phyloP scores from a whole-genome alignment of 2,888 invertebrate genomes.

The Philaethria dido region DNA sequence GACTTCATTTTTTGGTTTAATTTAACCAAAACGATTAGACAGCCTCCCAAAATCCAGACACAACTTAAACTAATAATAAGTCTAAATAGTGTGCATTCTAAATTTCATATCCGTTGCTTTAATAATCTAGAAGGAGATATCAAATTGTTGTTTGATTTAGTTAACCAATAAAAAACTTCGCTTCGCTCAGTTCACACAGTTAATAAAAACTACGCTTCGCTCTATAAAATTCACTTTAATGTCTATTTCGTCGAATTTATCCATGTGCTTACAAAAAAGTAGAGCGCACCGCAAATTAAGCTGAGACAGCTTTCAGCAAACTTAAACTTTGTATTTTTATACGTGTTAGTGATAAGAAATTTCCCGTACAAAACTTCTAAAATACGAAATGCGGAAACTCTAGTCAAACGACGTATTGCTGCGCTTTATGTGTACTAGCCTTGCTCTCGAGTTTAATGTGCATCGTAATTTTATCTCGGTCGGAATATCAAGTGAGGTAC shows the following conservation, averaged over 20 bases:
- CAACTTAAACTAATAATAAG: no score
- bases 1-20: no score
- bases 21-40: no score
- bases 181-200: no score
- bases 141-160: no score
- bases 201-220: no score
- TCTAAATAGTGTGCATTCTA: no score
- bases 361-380: conserved; percentile 3
- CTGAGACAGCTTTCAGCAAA: background rate
- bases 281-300: background rate
- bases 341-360: conserved; percentile 14
- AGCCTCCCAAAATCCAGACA: no score
- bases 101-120: no score
- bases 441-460: conserved; percentile 67
- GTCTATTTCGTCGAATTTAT: background rate
- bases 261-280: background rate
- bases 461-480: conserved; percentile 73
- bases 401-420: conserved; percentile 16
- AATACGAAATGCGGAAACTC: conserved; percentile 5
- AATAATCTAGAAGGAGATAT: no score
- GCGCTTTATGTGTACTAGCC: conserved; percentile 16
- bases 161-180: no score
- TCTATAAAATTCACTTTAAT: background rate
- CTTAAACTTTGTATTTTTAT: conserved; percentile 10
- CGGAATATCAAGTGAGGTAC: conserved; percentile 51